Percentiles rank a stretch among this genome's conserved stretches.
These are phyloP conservation scores for Battus philenor DNA, from an alignment of 1,140 invertebrate genomes.

Conservation along the genomic window DNA sequence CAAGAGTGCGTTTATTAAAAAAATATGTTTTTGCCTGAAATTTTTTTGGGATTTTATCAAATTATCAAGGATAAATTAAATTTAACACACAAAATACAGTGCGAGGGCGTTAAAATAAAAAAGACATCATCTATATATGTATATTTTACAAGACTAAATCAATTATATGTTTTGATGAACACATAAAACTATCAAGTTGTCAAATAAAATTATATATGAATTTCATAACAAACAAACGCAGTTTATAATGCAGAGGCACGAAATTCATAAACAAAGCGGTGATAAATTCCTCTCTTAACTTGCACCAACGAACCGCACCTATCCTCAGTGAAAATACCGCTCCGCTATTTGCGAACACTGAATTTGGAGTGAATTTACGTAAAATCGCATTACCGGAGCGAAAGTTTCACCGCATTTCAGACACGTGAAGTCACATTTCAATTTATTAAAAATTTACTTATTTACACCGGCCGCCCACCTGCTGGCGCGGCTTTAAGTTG, in stretches of 20 bases:
- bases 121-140: too few species aligned
- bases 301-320: conserved; percentile 7
- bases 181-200: too few species aligned
- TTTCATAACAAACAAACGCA: too few species aligned
- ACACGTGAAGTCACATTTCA: conserved; percentile 3
- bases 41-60: too few species aligned
- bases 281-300: conserved; percentile 19
- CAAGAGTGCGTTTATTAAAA: too few species aligned
- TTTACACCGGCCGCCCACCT: conserved; percentile 2
- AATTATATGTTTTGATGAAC: too few species aligned
- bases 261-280: conserved; percentile 7
- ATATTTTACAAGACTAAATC: too few species aligned
- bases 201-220: too few species aligned
- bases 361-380: conserved; percentile 37
- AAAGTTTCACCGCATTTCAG: conserved; percentile 27
- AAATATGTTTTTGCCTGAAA: too few species aligned
- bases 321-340: conserved; percentile 16
- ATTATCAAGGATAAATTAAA: too few species aligned
- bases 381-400: conserved; percentile 31
- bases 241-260: neutral
- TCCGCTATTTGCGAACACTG: conserved; percentile 30
- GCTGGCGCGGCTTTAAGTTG: neutral
- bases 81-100: too few species aligned
- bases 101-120: too few species aligned
- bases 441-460: conserved; percentile 11